Evolutionary conservation across 2,888 invertebrate species (phyloP), one percentile per base, ranked within the genome.

Genomic region (Monopis laevigella): DNA sequence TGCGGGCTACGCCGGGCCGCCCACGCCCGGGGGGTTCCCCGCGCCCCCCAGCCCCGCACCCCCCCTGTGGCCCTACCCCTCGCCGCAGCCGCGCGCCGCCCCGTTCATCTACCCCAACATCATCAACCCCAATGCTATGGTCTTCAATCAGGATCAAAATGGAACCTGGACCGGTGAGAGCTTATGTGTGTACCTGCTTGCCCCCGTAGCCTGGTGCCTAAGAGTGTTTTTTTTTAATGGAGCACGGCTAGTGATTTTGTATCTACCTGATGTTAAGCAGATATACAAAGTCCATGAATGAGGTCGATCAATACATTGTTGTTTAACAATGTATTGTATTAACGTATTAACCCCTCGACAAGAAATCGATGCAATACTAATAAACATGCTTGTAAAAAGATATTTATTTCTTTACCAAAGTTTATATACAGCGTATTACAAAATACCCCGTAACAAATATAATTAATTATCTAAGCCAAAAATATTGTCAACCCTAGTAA

Each of bases 61-160:
- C n/a, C n/a, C n/a, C n/a, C n/a, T n/a, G 2, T 78, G 77, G 77
- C 51, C 73, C 54, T 45, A 72, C 2, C 73, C 73, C 1, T 75
- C 78, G 1, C 80, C 81, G n/a, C 80, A 70, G 54, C 66, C 69
- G 0, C 53, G 61, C 12, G 50, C 50, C 14, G 59, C 53, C 0
- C 69, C 55, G 45, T 73, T 78, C 59, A 67, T 65, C 44, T 75
- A 68, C 51, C 73, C 73, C 3, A 46, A 51, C 13, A 21, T 59
- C 30, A 56, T 60, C 2, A 55, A 54, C 42, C 53, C 54, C 6
- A 57, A 56, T 34, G 49, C 62, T 1, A 52, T 60, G 8, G 45
- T 68, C 44, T 70, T 68, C 41, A 32, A 21, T 27, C 66, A 69
- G 49, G 62, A 62, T 38, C 66, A 66, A 41, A 57, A 52, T 4